Conservation (phyloP, 2,113 vertebrate species). For the Entomyzon cyanotis region DNA sequence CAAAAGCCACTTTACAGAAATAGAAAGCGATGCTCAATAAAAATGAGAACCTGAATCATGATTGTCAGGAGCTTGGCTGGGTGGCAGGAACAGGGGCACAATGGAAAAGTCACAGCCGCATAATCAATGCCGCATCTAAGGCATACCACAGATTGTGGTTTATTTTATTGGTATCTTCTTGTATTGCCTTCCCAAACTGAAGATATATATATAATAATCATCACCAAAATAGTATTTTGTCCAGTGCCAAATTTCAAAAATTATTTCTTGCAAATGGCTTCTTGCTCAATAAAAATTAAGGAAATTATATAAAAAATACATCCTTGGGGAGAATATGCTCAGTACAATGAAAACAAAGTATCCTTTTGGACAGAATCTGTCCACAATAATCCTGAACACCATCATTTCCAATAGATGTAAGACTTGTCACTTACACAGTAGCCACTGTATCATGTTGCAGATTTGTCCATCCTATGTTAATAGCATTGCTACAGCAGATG, state of each 20-base stretch:
- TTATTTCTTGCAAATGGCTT: not conserved
- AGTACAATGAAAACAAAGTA: not conserved
- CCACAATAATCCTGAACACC: not conserved
- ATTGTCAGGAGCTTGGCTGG: constrained; percentile 25
- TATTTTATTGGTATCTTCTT: not conserved
- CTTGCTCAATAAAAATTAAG: constrained; percentile 1
- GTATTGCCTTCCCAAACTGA: not conserved
- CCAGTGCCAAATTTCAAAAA: not conserved
- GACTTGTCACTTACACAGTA: not conserved
- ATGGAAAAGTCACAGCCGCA: not conserved
- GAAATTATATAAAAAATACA: not conserved
- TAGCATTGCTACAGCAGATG: not conserved
- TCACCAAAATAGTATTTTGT: not conserved
- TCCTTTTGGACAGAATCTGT: not conserved
- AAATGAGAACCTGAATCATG: constrained; percentile 35
- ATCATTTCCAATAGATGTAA: not conserved
- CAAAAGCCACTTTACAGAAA: constrained; percentile 42
- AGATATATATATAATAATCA: not conserved
- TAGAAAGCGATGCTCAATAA: constrained; percentile 33
- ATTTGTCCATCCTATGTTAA: not conserved
- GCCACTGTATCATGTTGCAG: not conserved
- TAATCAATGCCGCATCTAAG: constrained; percentile 2
- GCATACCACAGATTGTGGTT: not conserved
- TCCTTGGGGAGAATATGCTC: not conserved
- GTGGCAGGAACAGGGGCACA: not conserved